Evolutionary conservation across 2,797 vertebrate species (phyloP).

Genomic region (Threskiornis aethiopicus): DNA sequence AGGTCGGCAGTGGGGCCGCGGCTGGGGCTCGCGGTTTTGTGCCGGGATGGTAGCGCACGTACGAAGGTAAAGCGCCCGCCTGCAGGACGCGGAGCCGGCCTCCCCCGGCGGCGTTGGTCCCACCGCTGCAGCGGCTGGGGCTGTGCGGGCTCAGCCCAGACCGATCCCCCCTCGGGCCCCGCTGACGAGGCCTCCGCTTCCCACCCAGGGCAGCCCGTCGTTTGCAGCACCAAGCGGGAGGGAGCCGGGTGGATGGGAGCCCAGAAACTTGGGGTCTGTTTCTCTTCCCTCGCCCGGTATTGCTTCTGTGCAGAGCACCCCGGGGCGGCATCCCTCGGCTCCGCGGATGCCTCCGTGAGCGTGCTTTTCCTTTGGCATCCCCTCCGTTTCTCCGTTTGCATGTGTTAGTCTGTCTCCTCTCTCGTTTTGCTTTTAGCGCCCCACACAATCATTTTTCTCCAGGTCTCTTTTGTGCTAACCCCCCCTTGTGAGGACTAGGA

Average conservation of each 20-base stretch:
- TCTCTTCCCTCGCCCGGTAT: too few species aligned
- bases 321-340: neutral
- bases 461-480: neutral
- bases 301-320: neutral
- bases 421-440: neutral
- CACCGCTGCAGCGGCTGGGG: neutral
- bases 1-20: neutral
- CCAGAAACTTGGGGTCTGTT: neutral
- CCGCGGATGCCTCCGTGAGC: neutral
- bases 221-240: neutral
- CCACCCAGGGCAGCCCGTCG: neutral
- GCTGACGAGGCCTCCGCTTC: neutral
- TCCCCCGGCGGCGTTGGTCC: neutral
- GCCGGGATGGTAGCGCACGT: neutral
- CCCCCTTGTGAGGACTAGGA: neutral
- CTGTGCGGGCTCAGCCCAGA: neutral
- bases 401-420: neutral
- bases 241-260: neutral
- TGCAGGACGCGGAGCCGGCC: neutral
- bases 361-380: neutral
- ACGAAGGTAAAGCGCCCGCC: neutral
- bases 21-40: neutral
- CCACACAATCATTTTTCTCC: neutral
- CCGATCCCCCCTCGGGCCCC: neutral
- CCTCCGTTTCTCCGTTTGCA: neutral